Conservation (phyloP, 1,140 invertebrate genomes). For the Drosophila jambulina region DNA sequence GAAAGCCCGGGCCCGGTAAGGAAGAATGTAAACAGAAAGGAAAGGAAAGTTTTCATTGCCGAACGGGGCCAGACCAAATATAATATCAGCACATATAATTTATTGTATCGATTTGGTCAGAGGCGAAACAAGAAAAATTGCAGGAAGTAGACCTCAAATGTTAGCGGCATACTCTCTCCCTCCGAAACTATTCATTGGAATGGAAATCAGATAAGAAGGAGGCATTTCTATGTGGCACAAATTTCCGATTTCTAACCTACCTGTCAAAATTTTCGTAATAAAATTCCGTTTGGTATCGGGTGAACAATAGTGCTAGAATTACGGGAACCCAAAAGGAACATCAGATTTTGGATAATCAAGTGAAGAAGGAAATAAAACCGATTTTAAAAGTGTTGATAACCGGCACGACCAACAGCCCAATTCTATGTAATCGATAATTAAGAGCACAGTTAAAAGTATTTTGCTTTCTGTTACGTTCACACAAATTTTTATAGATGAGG, state of each 20-base stretch:
- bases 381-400: too few relatives aligned
- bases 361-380: too few relatives aligned
- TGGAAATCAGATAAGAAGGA: background rate
- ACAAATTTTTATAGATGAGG: too few relatives aligned
- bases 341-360: too few relatives aligned
- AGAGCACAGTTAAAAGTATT: too few relatives aligned
- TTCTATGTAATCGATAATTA: too few relatives aligned
- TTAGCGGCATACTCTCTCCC: slow-evolving; percentile 12
- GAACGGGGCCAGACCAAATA: slow-evolving; percentile 12
- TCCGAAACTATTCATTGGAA: background rate
- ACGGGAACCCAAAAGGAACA: too few relatives aligned
- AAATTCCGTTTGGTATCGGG: too few relatives aligned
- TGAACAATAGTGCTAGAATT: too few relatives aligned
- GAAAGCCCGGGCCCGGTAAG: background rate
- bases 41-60: slow-evolving; percentile 18
- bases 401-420: too few relatives aligned
- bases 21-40: background rate
- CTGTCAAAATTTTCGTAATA: too few relatives aligned
- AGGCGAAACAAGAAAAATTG: slow-evolving; percentile 38
- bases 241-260: background rate
- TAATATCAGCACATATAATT: slow-evolving; percentile 46
- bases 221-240: background rate
- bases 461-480: too few relatives aligned
- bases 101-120: slow-evolving; percentile 66
- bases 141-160: background rate